These are phyloP conservation scores for Alectoris magna DNA, from an alignment of 2,797 vertebrate genomes.

Conservation along the genomic window DNA sequence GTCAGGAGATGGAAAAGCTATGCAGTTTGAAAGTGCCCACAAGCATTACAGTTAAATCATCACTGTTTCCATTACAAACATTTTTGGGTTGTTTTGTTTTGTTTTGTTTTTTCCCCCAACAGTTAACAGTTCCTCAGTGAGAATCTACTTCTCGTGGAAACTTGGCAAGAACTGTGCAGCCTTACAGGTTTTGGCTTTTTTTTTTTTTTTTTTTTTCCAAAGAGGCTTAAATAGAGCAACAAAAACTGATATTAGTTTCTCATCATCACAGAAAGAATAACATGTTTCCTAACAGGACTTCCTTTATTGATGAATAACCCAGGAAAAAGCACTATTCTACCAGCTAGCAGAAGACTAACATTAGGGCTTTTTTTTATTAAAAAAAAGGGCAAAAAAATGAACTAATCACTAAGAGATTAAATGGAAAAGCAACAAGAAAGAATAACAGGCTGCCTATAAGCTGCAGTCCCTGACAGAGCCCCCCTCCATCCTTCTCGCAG, in stretches of 20 bases:
- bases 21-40: neutral
- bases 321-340: neutral
- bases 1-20: neutral
- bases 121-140: neutral
- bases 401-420: neutral
- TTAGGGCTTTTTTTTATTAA: neutral
- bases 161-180: conserved; percentile 5
- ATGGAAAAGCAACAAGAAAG: neutral
- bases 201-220: neutral
- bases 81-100: neutral
- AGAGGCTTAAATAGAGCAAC: neutral
- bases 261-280: neutral
- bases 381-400: neutral
- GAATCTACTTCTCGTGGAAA: neutral
- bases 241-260: neutral
- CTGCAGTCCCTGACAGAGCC: neutral
- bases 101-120: neutral
- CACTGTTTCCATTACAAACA: neutral
- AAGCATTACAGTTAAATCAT: neutral
- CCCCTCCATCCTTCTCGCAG: neutral
- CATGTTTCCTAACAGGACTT: neutral
- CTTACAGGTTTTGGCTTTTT: neutral
- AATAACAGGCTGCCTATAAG: neutral
- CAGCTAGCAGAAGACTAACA: neutral
- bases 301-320: neutral